Evolutionary conservation across 2,888 invertebrate species (phyloP).

Genomic region (Drosophila anomalata): DNA sequence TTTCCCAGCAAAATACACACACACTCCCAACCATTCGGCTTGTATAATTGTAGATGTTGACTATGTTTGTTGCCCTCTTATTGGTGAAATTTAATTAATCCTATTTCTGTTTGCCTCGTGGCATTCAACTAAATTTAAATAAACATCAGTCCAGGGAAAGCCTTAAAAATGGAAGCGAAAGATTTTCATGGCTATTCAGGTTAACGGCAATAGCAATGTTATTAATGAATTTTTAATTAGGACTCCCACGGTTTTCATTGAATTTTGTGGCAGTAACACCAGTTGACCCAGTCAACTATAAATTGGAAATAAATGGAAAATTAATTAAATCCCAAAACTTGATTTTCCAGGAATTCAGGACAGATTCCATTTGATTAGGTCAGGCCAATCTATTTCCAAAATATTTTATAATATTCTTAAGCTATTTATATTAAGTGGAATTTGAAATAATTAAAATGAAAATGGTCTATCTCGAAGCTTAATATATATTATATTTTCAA

Average conservation of each 20-base stretch:
- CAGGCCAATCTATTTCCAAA: background rate
- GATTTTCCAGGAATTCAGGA: background rate
- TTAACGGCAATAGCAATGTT: conserved; percentile 13
- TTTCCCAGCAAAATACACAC: conserved; percentile 21
- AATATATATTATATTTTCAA: background rate
- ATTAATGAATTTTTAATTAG: conserved; percentile 28
- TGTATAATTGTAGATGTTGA: conserved; percentile 15
- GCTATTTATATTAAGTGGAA: too few species aligned
- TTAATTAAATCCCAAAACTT: conserved; percentile 4
- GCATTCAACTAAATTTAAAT: conserved; percentile 27
- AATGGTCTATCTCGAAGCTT: background rate
- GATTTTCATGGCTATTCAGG: conserved; percentile 17
- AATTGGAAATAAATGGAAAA: conserved; percentile 7
- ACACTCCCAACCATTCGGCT: background rate
- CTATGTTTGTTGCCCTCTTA: conserved; percentile 11
- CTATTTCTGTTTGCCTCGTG: conserved; percentile 13
- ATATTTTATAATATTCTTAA: background rate
- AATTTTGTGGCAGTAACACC: background rate
- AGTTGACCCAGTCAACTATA: background rate
- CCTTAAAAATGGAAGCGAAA: conserved; percentile 10
- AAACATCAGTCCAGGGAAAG: conserved; percentile 8
- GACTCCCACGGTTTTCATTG: conserved; percentile 3
- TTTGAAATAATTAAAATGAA: too few species aligned
- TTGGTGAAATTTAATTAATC: conserved; percentile 35
- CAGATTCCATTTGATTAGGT: background rate